phyloP scores from a whole-genome alignment of 2,888 invertebrate species.

The Hypomecis atomaria region DNA sequence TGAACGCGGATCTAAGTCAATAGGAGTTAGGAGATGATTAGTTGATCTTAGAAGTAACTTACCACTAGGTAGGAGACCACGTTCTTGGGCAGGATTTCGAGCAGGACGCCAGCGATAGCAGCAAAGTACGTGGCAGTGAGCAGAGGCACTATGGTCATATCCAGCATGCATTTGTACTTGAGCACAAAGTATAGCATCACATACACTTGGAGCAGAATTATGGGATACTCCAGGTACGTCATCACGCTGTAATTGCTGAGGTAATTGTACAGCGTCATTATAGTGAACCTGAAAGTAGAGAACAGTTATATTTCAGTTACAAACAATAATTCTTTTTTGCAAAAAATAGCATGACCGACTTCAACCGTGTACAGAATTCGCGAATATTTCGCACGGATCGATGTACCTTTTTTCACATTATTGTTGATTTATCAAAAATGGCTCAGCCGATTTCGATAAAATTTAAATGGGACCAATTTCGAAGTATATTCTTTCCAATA shows the following conservation, averaged over 20 bases:
- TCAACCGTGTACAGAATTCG: no score
- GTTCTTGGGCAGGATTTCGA: conserved; percentile 71
- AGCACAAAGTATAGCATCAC: conserved; percentile 89
- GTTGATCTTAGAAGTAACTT: conserved; percentile 59
- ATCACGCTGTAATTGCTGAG: conserved; percentile 89
- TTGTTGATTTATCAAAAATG: no score
- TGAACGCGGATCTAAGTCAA: no score
- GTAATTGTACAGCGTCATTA: conserved; percentile 92
- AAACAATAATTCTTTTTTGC: no score
- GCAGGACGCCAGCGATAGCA: conserved; percentile 54
- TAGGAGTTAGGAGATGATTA: no score
- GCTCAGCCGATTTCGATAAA: no score
- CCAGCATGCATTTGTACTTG: conserved; percentile 86
- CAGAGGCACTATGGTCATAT: conserved; percentile 61
- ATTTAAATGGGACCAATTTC: no score
- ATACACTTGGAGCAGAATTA: conserved; percentile 90
- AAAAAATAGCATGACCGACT: no score
- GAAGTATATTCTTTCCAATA: no score
- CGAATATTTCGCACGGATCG: no score
- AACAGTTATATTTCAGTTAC: background rate
- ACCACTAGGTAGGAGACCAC: conserved; percentile 87
- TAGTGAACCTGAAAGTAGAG: conserved; percentile 87
- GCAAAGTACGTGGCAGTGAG: conserved; percentile 62
- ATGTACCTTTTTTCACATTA: no score
- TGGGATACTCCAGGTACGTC: conserved; percentile 94